Conservation (phyloP, 2,113 vertebrate species). For the Cranoglanis bouderius region DNA sequence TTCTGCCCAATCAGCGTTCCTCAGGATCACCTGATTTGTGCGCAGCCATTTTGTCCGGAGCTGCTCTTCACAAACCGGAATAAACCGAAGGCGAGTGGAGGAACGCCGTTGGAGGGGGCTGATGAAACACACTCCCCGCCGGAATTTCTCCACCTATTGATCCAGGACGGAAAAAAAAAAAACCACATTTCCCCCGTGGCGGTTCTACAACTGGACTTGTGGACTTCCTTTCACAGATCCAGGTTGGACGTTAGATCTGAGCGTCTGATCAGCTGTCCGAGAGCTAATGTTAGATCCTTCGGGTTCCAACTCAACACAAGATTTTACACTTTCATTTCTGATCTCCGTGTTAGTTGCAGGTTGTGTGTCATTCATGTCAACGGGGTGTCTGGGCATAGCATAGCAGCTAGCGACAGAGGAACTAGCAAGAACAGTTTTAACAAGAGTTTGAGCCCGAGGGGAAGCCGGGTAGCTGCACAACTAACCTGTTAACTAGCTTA, state of each 20-base stretch:
- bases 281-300: background rate
- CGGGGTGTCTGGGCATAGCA: background rate
- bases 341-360: background rate
- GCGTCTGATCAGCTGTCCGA: conserved; percentile 48
- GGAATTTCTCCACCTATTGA: conserved; percentile 6
- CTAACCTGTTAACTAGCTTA: background rate
- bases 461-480: background rate
- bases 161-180: background rate
- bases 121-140: conserved; percentile 14
- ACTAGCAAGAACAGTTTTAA: background rate
- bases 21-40: conserved; percentile 77
- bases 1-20: background rate
- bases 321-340: background rate
- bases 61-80: conserved; percentile 55
- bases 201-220: background rate
- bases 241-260: background rate
- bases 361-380: background rate
- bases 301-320: background rate
- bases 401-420: background rate
- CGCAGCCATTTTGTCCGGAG: conserved; percentile 81
- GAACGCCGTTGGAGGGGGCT: conserved; percentile 38
- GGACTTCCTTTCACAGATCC: background rate
- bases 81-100: conserved; percentile 45
- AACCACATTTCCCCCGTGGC: background rate
- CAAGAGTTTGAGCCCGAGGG: background rate